These are phyloP conservation scores for Troides aeacus DNA, from an alignment of 2,888 invertebrate genomes.

Conservation along the genomic window DNA sequence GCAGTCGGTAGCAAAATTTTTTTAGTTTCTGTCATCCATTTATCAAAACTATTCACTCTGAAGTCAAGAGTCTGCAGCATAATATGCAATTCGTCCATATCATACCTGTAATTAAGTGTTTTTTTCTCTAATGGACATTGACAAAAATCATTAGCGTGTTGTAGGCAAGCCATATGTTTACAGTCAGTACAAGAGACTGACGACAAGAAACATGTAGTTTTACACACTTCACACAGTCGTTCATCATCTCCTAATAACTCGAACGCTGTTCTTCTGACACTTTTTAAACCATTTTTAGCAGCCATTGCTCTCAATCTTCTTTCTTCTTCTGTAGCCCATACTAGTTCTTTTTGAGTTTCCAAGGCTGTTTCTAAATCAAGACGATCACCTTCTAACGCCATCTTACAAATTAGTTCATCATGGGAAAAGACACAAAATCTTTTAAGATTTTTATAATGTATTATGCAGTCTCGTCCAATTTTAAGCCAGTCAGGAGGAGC, in stretches of 20 bases:
- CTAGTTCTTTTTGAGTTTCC: conserved; percentile 84
- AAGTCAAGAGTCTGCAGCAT: conserved; percentile 83
- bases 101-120: conserved; percentile 82
- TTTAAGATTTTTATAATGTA: conserved; percentile 84
- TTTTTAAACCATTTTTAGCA: conserved; percentile 76
- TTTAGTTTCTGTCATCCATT: conserved; percentile 82
- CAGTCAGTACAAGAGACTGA: conserved; percentile 82
- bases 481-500: conserved; percentile 89
- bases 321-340: conserved; percentile 79
- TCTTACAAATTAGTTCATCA: conserved; percentile 88
- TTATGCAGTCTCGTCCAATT: conserved; percentile 85
- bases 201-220: conserved; percentile 88
- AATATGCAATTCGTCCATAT: conserved; percentile 84
- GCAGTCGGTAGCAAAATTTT: conserved; percentile 77
- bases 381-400: conserved; percentile 84
- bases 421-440: conserved; percentile 90
- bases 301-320: conserved; percentile 59
- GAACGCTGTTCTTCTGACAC: conserved; percentile 82
- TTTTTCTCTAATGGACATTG: conserved; percentile 76
- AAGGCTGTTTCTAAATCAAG: conserved; percentile 84
- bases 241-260: conserved; percentile 87
- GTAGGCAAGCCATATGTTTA: conserved; percentile 83
- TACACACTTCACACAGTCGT: conserved; percentile 84
- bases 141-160: conserved; percentile 82
- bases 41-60: conserved; percentile 83